Evolutionary conservation across 2,113 vertebrate genomes (phyloP), one percentile per base, ranked within the genome.

Genomic region (Leucopsar rothschildi): DNA sequence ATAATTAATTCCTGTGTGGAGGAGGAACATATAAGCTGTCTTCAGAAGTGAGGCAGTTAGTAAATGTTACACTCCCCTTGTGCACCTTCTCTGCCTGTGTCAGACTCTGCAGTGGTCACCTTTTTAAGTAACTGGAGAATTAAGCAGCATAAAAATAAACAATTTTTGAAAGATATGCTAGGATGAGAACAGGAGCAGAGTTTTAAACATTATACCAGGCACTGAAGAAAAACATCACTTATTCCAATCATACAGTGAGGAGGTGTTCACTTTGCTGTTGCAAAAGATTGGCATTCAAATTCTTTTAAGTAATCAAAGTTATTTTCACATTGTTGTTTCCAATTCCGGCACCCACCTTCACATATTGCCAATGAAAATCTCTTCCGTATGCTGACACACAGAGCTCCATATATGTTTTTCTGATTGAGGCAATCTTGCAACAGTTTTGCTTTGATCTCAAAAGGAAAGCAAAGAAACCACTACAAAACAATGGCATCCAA

Each of bases 131-230:
- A 53, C 39, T 28, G 33, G 13, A 44, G 31, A 78, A 40, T 66
- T 50, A 42, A 81, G 11, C 9, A 63, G 39, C 21, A 69, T 42
- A 39, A 76, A 93, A 88, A 85, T 23, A 82, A 95, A 91, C 18
- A 63, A 28, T 40, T 72, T 52, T 19, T 53, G 28, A 37, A 80
- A 12, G 21, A 45, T 81, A 23, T 56, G 5, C 29, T 68, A n/a
- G 42, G 22, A 68, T 81, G 24, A 59, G 59, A 56, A 70, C 8
- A 73, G 60, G 24, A 90, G 17, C 8, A 83, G 42, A 39, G 11
- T 50, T 83, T 90, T 70, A 81, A 86, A 63, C 16, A 63, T 28
- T 44, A 39, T 19, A 69, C 3, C 17, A 66, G 31, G 11, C 33
- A 63, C 12, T 65, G 39, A 56, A 56, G 23, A 45, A 75, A 82